Evolutionary conservation across 2,113 vertebrate species (phyloP).

Genomic region (Sarotherodon lohbergeri): DNA sequence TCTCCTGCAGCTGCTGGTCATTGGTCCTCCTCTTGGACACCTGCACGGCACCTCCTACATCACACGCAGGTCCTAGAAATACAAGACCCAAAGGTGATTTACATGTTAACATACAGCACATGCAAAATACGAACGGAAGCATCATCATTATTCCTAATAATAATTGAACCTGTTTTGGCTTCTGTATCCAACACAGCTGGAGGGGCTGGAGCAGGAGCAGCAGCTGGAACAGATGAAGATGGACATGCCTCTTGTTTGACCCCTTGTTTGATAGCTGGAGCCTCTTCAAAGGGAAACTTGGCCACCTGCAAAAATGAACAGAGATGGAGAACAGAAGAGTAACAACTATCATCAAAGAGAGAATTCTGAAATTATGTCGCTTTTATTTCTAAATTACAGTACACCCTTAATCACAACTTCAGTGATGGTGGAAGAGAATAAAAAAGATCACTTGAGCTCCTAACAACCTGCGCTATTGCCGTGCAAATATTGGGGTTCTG

Average conservation of each 20-base stretch:
- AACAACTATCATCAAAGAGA: background rate
- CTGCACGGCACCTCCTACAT: background rate
- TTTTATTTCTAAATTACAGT: background rate
- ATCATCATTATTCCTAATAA: background rate
- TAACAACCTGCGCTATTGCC: background rate
- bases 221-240: background rate
- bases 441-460: background rate
- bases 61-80: background rate
- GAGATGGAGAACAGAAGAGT: background rate
- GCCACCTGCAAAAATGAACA: conserved; percentile 47
- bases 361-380: background rate
- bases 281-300: conserved; percentile 88
- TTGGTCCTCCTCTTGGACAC: conserved; percentile 68
- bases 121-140: background rate
- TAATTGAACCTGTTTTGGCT: conserved; percentile 18
- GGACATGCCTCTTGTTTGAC: conserved; percentile 48
- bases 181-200: conserved; percentile 12
- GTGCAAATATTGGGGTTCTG: background rate
- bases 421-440: background rate
- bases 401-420: background rate
- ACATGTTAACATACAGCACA: background rate
- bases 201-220: conserved; percentile 6
- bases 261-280: conserved; percentile 67
- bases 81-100: background rate
- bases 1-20: conserved; percentile 73